Conservation (phyloP, 2,888 invertebrate genomes). For the Rhagonycha lutea region DNA sequence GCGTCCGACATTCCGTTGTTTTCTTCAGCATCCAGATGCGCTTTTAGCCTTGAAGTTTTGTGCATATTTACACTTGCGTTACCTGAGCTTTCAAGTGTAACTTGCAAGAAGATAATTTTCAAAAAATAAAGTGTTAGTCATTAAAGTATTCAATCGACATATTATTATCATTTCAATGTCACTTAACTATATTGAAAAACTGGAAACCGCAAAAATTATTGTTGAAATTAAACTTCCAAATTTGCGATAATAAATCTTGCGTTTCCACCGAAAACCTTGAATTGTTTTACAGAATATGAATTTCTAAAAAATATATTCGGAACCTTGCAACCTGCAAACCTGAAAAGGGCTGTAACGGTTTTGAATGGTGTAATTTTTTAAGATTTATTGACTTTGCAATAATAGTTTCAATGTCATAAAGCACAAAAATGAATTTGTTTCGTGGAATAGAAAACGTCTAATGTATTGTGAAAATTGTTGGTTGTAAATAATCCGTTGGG, state of each 20-base stretch:
- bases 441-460: constrained; percentile 19
- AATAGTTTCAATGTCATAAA: constrained; percentile 12
- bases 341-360: not conserved
- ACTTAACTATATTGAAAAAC: no score
- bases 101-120: not conserved
- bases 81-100: constrained; percentile 1
- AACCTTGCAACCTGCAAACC: not conserved
- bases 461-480: constrained; percentile 25
- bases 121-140: not conserved
- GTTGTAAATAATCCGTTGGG: constrained; percentile 34
- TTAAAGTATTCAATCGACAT: no score
- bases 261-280: not conserved
- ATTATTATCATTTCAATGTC: no score
- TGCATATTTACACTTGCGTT: constrained; percentile 26
- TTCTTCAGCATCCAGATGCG: constrained; percentile 40
- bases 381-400: constrained; percentile 3
- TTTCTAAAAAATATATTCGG: not conserved
- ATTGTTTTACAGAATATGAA: not conserved
- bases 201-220: no score
- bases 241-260: no score
- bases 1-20: constrained; percentile 43
- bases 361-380: not conserved
- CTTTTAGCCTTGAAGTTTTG: constrained; percentile 35
- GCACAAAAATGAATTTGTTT: constrained; percentile 9
- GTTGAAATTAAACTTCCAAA: no score